These are phyloP conservation scores for Tinea trinotella DNA, from an alignment of 2,888 invertebrate species.

Conservation along the genomic window DNA sequence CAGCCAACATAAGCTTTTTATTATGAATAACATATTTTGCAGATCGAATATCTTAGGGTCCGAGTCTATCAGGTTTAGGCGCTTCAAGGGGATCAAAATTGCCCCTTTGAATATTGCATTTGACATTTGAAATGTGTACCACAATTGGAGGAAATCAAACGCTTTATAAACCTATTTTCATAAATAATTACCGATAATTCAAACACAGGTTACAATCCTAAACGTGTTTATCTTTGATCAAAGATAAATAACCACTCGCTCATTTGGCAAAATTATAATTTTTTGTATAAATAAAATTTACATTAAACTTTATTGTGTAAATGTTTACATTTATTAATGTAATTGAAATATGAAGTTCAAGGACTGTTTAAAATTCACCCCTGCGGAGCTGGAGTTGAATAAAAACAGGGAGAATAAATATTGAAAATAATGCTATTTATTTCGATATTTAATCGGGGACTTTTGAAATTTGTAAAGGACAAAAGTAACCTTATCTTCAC, in stretches of 20 bases:
- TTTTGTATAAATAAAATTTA: not conserved
- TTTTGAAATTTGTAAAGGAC: no score
- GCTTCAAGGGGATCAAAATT: slow-evolving; percentile 26
- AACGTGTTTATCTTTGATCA: no score
- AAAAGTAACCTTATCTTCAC: no score
- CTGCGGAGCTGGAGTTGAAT: no score
- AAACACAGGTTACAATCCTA: not conserved
- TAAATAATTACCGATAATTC: slow-evolving; percentile 30
- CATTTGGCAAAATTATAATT: not conserved
- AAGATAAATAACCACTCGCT: no score
- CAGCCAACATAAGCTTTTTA: no score
- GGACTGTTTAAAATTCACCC: not conserved
- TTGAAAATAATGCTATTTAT: no score
- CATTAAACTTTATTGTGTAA: not conserved
- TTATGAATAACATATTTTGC: no score
- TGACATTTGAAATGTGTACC: slow-evolving; percentile 48
- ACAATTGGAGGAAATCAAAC: slow-evolving; percentile 28
- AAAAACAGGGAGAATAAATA: no score
- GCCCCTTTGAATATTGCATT: slow-evolving; percentile 54
- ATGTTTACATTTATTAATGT: not conserved
- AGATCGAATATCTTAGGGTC: no score
- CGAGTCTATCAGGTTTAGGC: not conserved
- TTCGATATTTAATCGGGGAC: no score
- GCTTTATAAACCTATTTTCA: slow-evolving; percentile 29
- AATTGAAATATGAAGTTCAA: not conserved